A percentile compares a stretch with the other conserved stretches of the same genome.
Evolutionary conservation across 2,113 vertebrate species (phyloP).

Genomic region (Megalops atlanticus): DNA sequence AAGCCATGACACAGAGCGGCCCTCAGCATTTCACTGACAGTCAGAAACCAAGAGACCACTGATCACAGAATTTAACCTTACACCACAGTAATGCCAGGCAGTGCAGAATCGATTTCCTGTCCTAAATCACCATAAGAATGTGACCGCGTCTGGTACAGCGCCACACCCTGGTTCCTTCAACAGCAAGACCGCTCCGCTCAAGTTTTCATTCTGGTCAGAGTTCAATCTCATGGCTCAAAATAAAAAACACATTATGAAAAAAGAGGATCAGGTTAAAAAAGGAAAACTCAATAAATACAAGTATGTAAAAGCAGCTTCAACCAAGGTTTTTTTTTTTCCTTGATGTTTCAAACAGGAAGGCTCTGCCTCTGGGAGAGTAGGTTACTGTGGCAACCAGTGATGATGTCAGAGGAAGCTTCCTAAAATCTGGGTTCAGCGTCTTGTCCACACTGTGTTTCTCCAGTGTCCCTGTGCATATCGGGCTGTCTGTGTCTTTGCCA

Average conservation of each 20-base stretch:
- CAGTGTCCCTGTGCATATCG: too few species aligned
- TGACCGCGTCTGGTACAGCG: not conserved
- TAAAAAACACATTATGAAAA: conserved; percentile 29
- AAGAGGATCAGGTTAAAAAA: too few species aligned
- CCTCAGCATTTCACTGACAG: not conserved
- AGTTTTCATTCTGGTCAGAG: conserved; percentile 19
- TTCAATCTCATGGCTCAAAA: conserved; percentile 47
- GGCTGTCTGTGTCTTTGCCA: not conserved
- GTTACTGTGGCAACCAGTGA: not conserved
- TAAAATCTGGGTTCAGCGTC: not conserved
- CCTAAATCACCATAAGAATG: not conserved
- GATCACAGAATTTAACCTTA: too few species aligned
- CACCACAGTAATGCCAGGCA: too few species aligned
- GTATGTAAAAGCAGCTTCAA: not conserved
- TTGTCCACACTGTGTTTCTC: not conserved
- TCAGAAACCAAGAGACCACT: too few species aligned
- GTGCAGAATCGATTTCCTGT: not conserved
- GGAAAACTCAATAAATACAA: not conserved
- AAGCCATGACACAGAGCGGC: not conserved
- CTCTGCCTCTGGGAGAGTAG: not conserved
- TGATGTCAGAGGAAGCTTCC: not conserved
- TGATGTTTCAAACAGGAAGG: not conserved
- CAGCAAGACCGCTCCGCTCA: conserved; percentile 33
- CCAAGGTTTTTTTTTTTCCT: not conserved
- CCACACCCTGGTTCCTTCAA: conserved; percentile 52